Evolutionary conservation across 2,797 vertebrate genomes (phyloP).

Genomic region (Merluccius polli): DNA sequence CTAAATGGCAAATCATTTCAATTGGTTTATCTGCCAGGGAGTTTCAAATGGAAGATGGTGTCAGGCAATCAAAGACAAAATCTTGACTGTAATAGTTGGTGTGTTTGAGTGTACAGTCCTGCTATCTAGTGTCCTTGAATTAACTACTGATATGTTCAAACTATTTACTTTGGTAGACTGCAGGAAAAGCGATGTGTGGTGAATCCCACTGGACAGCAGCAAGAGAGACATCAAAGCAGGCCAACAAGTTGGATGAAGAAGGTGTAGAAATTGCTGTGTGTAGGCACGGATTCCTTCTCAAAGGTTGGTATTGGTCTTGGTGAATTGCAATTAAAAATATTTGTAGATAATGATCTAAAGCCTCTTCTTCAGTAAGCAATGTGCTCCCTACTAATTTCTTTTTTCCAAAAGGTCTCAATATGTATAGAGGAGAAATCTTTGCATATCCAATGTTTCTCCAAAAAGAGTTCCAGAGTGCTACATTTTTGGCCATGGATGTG

Average conservation of each 20-base stretch:
- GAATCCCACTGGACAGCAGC: conserved; percentile 20
- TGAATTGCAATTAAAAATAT: neutral
- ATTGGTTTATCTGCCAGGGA: too few relatives aligned
- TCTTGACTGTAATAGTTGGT: too few relatives aligned
- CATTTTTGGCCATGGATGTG: conserved; percentile 20
- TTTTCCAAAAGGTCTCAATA: conserved; percentile 1
- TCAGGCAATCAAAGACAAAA: too few relatives aligned
- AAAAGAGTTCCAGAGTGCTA: conserved; percentile 12
- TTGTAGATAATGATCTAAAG: neutral
- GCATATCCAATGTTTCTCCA: conserved; percentile 12
- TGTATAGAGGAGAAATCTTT: conserved; percentile 12
- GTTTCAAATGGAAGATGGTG: too few relatives aligned
- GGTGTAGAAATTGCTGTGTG: conserved; percentile 17
- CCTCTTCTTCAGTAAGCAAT: neutral
- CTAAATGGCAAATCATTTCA: too few relatives aligned
- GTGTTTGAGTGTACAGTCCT: too few relatives aligned
- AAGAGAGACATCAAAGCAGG: conserved; percentile 19
- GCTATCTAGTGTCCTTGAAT: too few relatives aligned
- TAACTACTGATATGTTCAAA: neutral
- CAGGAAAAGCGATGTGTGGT: conserved; percentile 14
- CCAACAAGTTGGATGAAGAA: conserved; percentile 19
- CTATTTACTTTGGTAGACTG: conserved; percentile 13
- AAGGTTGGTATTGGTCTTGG: conserved; percentile 14
- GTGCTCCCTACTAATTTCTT: neutral
- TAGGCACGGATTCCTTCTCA: too few relatives aligned